These are phyloP conservation scores for Mola mola DNA, from an alignment of 2,113 vertebrate genomes.

Conservation along the genomic window DNA sequence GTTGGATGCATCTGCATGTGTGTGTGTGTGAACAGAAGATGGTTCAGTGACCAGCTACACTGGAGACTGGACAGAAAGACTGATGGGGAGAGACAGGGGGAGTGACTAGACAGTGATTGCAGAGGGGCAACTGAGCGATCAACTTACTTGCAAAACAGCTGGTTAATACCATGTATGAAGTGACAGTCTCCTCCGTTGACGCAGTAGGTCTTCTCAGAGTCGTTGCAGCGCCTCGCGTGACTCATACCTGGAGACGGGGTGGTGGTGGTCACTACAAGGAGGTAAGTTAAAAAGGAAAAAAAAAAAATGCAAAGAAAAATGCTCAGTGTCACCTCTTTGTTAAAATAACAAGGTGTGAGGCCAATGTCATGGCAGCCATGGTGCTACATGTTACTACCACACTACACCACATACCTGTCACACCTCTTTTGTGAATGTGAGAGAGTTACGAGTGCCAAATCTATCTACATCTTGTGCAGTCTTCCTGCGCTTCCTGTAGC, in stretches of 20 bases:
- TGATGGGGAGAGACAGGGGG: constrained; percentile 44
- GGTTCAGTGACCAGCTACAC: constrained; percentile 34
- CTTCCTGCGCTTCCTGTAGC: constrained; percentile 3
- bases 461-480: constrained; percentile 16
- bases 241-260: constrained; percentile 92
- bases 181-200: constrained; percentile 98
- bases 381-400: no score
- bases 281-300: constrained; percentile 20
- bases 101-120: constrained; percentile 33
- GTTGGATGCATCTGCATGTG: constrained; percentile 20
- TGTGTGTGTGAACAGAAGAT: constrained; percentile 30
- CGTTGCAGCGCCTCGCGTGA: constrained; percentile 94
- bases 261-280: constrained; percentile 76
- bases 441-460: constrained; percentile 10
- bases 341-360: neutral
- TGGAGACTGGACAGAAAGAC: constrained; percentile 36
- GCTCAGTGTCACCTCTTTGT: constrained; percentile 5
- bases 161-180: constrained; percentile 98
- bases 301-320: neutral
- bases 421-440: constrained; percentile 4
- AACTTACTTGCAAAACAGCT: constrained; percentile 98
- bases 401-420: constrained; percentile 1
- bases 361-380: neutral
- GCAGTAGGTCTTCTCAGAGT: constrained; percentile 94
- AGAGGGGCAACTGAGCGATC: constrained; percentile 1